These are phyloP conservation scores for Periophthalmus magnuspinnatus DNA, from an alignment of 2,797 vertebrate genomes.

Conservation along the genomic window DNA sequence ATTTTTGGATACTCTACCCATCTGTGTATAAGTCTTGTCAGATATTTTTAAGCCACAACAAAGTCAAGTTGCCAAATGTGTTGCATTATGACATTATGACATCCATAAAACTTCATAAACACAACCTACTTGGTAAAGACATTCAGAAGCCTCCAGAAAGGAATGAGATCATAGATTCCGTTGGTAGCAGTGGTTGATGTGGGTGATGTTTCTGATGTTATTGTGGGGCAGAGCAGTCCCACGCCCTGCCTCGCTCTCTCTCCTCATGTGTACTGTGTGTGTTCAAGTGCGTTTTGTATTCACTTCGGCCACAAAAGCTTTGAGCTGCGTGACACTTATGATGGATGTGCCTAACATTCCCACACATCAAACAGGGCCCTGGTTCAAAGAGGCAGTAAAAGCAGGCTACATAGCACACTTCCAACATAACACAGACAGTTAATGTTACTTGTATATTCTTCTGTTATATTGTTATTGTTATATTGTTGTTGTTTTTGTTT, in stretches of 20 bases:
- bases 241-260: constrained; percentile 61
- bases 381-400: neutral
- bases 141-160: neutral
- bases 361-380: constrained; percentile 25
- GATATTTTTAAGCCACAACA: too few relatives aligned
- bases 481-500: too few relatives aligned
- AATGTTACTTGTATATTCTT: neutral
- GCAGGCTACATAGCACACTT: neutral
- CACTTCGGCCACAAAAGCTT: constrained; percentile 43
- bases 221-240: constrained; percentile 48
- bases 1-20: too few relatives aligned
- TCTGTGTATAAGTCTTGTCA: too few relatives aligned
- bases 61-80: too few relatives aligned
- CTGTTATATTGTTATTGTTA: too few relatives aligned
- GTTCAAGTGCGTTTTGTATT: constrained; percentile 47
- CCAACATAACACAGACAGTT: neutral
- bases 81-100: too few relatives aligned
- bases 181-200: constrained; percentile 11
- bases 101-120: neutral
- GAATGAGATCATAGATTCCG: constrained; percentile 5
- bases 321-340: constrained; percentile 37
- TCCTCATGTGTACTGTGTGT: constrained; percentile 47
- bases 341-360: constrained; percentile 52
- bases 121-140: neutral
- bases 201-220: neutral